A percentile compares a stretch with the other conserved stretches of the same genome.
Evolutionary conservation across 2,797 vertebrate genomes (phyloP).

Genomic region (Rachycentron canadum): DNA sequence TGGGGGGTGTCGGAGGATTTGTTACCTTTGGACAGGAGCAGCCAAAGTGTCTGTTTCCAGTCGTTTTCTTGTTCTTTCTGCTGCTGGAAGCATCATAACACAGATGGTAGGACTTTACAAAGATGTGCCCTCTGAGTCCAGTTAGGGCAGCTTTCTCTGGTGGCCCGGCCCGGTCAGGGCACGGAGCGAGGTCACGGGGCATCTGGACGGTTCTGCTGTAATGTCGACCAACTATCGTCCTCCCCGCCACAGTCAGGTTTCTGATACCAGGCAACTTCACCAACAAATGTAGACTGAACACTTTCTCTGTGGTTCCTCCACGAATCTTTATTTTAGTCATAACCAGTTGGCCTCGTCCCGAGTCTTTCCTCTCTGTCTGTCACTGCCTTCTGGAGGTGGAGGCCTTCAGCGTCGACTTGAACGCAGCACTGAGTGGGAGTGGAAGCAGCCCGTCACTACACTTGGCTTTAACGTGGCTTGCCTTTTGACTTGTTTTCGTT

Average conservation of each 20-base stretch:
- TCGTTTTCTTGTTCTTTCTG: not conserved
- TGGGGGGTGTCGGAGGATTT: not conserved
- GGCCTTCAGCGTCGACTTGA: slow-evolving; percentile 7
- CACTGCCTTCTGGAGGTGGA: slow-evolving; percentile 20
- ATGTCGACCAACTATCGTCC: not conserved
- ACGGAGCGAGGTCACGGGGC: slow-evolving; percentile 14
- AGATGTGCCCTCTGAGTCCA: not conserved
- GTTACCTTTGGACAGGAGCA: not conserved
- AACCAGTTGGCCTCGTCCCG: not conserved
- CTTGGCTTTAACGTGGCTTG: slow-evolving; percentile 63
- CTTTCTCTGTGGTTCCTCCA: not conserved
- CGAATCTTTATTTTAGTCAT: not conserved
- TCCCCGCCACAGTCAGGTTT: slow-evolving; percentile 1
- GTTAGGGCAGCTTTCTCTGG: slow-evolving; percentile 14
- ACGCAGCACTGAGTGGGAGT: slow-evolving; percentile 14
- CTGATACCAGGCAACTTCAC: not conserved
- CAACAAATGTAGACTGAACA: slow-evolving; percentile 9
- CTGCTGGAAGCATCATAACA: too few relatives aligned
- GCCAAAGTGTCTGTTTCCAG: not conserved
- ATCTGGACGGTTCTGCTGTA: slow-evolving; percentile 15
- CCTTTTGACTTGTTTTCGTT: slow-evolving; percentile 42
- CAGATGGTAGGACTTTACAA: not conserved
- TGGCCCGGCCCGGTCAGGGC: not conserved
- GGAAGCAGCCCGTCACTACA: slow-evolving; percentile 7
- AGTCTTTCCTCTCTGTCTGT: not conserved